Evolutionary conservation across 2,113 vertebrate species (phyloP).

Genomic region (Phycodurus eques): DNA sequence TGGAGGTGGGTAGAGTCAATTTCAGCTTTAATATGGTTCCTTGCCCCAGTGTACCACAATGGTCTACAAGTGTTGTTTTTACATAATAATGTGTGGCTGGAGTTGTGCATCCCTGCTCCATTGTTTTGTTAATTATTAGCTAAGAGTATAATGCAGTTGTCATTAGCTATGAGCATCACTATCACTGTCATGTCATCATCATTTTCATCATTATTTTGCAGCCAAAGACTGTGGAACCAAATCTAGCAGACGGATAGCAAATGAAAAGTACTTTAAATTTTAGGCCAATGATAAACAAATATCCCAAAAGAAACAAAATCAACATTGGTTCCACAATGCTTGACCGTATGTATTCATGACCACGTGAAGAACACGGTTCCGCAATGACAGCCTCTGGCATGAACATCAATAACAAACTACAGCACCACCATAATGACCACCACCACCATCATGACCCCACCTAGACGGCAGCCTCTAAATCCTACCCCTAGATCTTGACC

Average conservation of each 20-base stretch:
- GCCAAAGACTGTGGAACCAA: slow-evolving; percentile 87
- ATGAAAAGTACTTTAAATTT: slow-evolving; percentile 20
- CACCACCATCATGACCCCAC: slow-evolving; percentile 82
- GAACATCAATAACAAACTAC: slow-evolving; percentile 66
- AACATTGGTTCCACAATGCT: slow-evolving; percentile 66
- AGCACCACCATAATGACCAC: slow-evolving; percentile 70
- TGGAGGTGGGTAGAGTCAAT: neutral
- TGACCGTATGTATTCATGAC: slow-evolving; percentile 74
- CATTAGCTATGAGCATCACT: slow-evolving; percentile 54
- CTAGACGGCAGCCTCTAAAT: slow-evolving; percentile 91
- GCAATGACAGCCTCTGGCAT: slow-evolving; percentile 50
- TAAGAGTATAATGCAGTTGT: slow-evolving; percentile 87
- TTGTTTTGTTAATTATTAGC: slow-evolving; percentile 12
- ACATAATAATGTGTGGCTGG: slow-evolving; percentile 1
- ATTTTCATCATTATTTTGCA: slow-evolving; percentile 79
- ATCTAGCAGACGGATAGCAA: slow-evolving; percentile 65
- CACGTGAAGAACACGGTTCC: slow-evolving; percentile 51
- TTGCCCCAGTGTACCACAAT: neutral
- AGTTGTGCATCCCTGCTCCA: slow-evolving; percentile 50
- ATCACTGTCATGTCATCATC: slow-evolving; percentile 31
- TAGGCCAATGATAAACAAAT: slow-evolving; percentile 23
- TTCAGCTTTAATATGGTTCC: neutral
- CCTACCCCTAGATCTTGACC: slow-evolving; percentile 99
- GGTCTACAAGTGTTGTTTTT: neutral
- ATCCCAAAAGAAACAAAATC: slow-evolving; percentile 34